A percentile compares a stretch with the other conserved stretches of the same genome.
phyloP scores from a whole-genome alignment of 2,888 invertebrate genomes.

The Amblyjoppa fuscipennis region DNA sequence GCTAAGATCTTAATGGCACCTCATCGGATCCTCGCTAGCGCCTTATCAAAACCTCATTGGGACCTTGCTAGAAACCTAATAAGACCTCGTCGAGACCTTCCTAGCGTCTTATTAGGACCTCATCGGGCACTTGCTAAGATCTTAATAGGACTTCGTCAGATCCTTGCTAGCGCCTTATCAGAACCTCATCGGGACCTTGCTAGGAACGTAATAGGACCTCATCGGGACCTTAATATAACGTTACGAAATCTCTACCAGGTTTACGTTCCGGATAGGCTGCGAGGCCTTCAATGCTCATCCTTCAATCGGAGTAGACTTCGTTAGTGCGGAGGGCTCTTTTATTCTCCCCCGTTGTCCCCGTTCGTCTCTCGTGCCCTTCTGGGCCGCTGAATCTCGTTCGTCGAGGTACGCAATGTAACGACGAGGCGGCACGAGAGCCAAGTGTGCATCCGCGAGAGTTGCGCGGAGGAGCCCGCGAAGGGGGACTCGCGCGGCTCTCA shows the following conservation, averaged over 20 bases:
- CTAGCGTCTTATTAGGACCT: too few relatives aligned
- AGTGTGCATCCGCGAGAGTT: slow-evolving; percentile 63
- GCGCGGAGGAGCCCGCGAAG: slow-evolving; percentile 30
- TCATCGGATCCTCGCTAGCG: too few relatives aligned
- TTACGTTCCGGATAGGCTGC: neutral
- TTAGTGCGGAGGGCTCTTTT: slow-evolving; percentile 32
- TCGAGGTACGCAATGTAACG: slow-evolving; percentile 50
- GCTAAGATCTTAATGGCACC: too few relatives aligned
- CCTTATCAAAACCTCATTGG: too few relatives aligned
- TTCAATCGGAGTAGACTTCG: slow-evolving; percentile 36
- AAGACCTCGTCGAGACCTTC: too few relatives aligned
- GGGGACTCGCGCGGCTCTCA: slow-evolving; percentile 58
- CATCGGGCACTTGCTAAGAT: too few relatives aligned
- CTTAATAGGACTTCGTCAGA: too few relatives aligned
- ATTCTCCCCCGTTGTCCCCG: slow-evolving; percentile 42
- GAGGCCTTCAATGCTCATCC: slow-evolving; percentile 28
- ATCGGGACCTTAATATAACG: neutral
- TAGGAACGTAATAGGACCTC: too few relatives aligned
- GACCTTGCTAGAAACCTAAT: too few relatives aligned
- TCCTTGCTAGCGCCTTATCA: too few relatives aligned
- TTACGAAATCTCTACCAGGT: neutral
- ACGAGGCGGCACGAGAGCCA: slow-evolving; percentile 21
- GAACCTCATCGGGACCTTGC: too few relatives aligned
- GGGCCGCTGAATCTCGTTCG: slow-evolving; percentile 46
- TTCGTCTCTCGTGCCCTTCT: slow-evolving; percentile 49